These are phyloP conservation scores for Aethina tumida DNA, from an alignment of 1,140 invertebrate species.

Conservation along the genomic window DNA sequence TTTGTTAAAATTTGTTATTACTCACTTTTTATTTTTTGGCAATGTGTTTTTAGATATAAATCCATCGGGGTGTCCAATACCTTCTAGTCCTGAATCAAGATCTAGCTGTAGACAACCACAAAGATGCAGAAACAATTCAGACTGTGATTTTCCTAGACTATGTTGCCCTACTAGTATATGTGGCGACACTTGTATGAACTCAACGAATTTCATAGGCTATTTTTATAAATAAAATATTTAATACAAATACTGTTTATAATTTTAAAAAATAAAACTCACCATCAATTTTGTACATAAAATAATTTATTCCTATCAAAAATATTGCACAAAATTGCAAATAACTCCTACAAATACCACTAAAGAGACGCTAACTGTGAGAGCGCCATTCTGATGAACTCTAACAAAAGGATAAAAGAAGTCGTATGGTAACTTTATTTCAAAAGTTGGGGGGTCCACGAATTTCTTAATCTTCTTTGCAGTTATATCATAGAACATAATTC, in stretches of 20 bases:
- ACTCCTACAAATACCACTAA: too few species aligned
- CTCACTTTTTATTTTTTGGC: constrained; percentile 2
- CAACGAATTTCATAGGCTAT: too few species aligned
- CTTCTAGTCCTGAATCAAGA: constrained; percentile 16
- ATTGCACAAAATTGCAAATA: too few species aligned
- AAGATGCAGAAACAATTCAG: constrained; percentile 8
- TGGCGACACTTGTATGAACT: too few species aligned
- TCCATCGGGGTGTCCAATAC: constrained; percentile 16
- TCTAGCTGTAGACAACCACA: constrained; percentile 6
- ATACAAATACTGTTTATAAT: too few species aligned
- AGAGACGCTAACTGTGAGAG: too few species aligned
- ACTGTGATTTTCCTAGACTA: constrained; percentile 11
- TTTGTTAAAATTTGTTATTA: constrained; percentile 3
- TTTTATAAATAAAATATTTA: too few species aligned
- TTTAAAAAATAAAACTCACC: too few species aligned
- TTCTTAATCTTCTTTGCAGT: constrained; percentile 22
- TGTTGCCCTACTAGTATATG: constrained; percentile 14
- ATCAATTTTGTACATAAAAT: too few species aligned
- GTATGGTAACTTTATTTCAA: constrained; percentile 30
- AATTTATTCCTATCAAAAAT: too few species aligned
- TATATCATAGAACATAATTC: constrained; percentile 30
- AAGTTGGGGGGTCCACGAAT: constrained; percentile 26
- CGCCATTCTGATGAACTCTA: constrained; percentile 21
- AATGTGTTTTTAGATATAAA: constrained; percentile 13
- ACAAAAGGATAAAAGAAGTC: constrained; percentile 37